Percentiles rank a stretch among this genome's conserved stretches.
Conservation (phyloP, 1,140 invertebrate genomes). For the Venturia canescens region DNA sequence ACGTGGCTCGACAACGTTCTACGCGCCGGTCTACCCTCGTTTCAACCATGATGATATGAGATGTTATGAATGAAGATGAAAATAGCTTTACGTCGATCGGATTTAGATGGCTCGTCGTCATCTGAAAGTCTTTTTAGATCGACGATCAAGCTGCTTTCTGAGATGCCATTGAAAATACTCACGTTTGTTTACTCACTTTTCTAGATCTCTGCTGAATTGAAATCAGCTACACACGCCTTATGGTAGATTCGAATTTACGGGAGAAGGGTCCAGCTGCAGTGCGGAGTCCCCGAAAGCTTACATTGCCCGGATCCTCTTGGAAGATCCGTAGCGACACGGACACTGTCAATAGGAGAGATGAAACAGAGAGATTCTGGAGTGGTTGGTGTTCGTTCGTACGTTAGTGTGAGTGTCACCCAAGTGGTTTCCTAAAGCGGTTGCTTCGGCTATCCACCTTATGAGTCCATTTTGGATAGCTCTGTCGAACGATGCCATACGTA, state of each 20-base stretch:
- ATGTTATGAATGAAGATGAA: no score
- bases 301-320: conserved; percentile 2
- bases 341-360: conserved; percentile 39
- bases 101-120: background rate
- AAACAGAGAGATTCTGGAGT: conserved; percentile 21
- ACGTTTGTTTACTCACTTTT: background rate
- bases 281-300: background rate
- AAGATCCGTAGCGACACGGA: background rate
- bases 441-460: conserved; percentile 17
- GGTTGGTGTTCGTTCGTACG: background rate
- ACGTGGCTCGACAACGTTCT: conserved; percentile 56
- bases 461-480: background rate
- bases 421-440: conserved; percentile 20
- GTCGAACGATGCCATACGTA: background rate
- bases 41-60: conserved; percentile 9
- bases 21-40: conserved; percentile 54
- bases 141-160: background rate
- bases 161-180: background rate
- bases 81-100: no score
- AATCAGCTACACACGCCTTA: conserved; percentile 16
- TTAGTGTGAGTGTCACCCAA: conserved; percentile 23
- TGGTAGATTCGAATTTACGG: conserved; percentile 11
- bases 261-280: conserved; percentile 27
- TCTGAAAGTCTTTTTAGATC: background rate
- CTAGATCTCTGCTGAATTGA: background rate